phyloP scores from a whole-genome alignment of 2,113 vertebrate species.

The Nothocercus nigrocapillus region DNA sequence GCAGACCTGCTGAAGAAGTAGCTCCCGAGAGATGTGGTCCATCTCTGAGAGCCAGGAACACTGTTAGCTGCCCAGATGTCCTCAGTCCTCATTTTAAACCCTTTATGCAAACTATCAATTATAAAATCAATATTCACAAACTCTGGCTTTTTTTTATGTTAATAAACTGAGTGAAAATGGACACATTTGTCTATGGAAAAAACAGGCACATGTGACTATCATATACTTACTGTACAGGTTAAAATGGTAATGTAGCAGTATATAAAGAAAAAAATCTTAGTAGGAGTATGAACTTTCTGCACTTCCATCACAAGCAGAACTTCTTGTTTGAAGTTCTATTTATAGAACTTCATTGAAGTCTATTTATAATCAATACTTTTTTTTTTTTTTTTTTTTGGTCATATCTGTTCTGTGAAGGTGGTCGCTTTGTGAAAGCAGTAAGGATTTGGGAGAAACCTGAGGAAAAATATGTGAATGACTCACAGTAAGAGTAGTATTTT shows the following conservation, averaged over 20 bases:
- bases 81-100: not conserved
- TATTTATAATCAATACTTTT: not conserved
- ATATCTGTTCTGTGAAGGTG: not conserved
- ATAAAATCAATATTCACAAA: not conserved
- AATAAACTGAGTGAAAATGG: constrained; percentile 1
- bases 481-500: not conserved
- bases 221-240: not conserved
- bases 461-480: not conserved
- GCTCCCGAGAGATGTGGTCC: not conserved
- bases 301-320: not conserved
- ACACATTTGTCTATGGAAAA: not conserved
- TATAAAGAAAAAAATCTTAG: constrained; percentile 18
- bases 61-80: not conserved
- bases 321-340: not conserved
- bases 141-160: not conserved
- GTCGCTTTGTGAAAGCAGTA: not conserved
- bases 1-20: not conserved
- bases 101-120: not conserved
- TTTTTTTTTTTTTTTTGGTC: not conserved
- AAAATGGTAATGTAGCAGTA: not conserved
- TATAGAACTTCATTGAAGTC: not conserved
- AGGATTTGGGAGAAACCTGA: not conserved
- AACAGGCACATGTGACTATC: not conserved
- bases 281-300: not conserved
- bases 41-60: not conserved